These are phyloP conservation scores for Epirrhoe tristata DNA, from an alignment of 2,888 invertebrate species.

Conservation along the genomic window DNA sequence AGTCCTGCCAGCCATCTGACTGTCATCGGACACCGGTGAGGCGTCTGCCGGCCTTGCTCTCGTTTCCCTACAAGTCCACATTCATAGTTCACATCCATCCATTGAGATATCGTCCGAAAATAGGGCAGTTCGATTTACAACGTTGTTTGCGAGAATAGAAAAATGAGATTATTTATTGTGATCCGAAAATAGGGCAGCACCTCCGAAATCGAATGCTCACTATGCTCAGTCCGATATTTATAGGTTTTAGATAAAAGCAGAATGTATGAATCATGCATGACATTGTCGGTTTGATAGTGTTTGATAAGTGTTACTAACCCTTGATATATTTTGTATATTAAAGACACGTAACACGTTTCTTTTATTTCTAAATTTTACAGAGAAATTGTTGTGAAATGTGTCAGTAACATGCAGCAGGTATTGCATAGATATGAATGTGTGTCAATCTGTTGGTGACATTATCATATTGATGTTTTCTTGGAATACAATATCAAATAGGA, in stretches of 20 bases:
- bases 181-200: slow-evolving; percentile 15
- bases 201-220: not conserved
- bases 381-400: slow-evolving; percentile 9
- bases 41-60: slow-evolving; percentile 33
- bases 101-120: slow-evolving; percentile 8
- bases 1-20: slow-evolving; percentile 9
- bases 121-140: slow-evolving; percentile 14
- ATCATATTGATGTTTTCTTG: not conserved
- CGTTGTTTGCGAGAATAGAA: slow-evolving; percentile 17
- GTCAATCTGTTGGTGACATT: not conserved
- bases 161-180: slow-evolving; percentile 2
- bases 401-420: slow-evolving; percentile 10
- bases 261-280: slow-evolving; percentile 20
- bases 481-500: not conserved
- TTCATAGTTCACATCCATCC: slow-evolving; percentile 18
- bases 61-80: slow-evolving; percentile 15
- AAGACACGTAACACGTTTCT: slow-evolving; percentile 5
- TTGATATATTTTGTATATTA: slow-evolving; percentile 1
- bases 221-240: slow-evolving; percentile 3
- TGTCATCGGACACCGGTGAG: slow-evolving; percentile 14
- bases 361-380: not conserved
- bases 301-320: slow-evolving; percentile 16
- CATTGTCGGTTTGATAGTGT: slow-evolving; percentile 18
- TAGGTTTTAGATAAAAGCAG: slow-evolving; percentile 5
- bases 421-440: not conserved